Base-by-base conservation (phyloP, 2,888 invertebrate genomes). In the Mongoloraphidia duomilia region DNA sequence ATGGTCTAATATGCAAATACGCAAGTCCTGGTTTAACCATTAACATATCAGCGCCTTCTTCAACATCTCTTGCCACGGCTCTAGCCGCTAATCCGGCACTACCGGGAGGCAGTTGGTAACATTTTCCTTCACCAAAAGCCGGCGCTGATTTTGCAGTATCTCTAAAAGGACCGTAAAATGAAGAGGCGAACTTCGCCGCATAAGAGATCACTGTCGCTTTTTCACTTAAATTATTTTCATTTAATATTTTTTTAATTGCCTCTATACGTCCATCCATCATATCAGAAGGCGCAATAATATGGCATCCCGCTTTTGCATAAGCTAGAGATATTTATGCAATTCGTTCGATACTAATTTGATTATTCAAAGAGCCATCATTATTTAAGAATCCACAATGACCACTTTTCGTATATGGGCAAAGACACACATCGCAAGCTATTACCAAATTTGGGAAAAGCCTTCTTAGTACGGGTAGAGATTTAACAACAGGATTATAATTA, bases 11-110 rank as follows among this genome's bases (percentile, higher is more conserved):
- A 65, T 97, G 96, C 61, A 96, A 71, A 69, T 97, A 97, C 0
- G 92, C 81, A 57, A 95, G 70, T 0, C 90, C 93, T 0, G 96
- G 96, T 68, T 96, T 96, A 36, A 96, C 93, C 93, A 96, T 96
- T 50, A 96, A 69, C 81, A 95, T 90, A 66, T 96, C 95, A 0
- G 94, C 94, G 8, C 96, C 96, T 69, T 97, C 95, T n/a, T 79
- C 77, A 1, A 95, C 86, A 69, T 96, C 96, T 34, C 94, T 75
- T 44, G 73, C 75, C 45, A 84, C 85, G 47, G 92, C 90, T 59
- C 90, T 72, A 41, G 79, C 71, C 38, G 95, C 94, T 42, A 96
- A 71, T 2, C 91, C 91, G 26, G 77, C 75, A 56, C 91, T 85
- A 1, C 88, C 90, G 0, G 86, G 79, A 8, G 95, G 95, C 52